phyloP scores from a whole-genome alignment of 2,113 vertebrate species.

The Tylochromis polylepis region DNA sequence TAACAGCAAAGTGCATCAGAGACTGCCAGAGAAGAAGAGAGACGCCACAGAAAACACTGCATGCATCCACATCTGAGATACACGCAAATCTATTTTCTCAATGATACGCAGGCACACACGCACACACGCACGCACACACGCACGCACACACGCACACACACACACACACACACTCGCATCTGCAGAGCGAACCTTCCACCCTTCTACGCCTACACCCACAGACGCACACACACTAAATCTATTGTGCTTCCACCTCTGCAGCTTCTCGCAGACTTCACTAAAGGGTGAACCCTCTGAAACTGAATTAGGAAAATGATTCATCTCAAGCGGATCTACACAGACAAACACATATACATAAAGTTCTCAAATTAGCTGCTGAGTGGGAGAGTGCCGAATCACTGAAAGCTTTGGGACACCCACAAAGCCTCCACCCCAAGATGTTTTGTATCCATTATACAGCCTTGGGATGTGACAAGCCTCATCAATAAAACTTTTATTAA shows the following conservation, averaged over 20 bases:
- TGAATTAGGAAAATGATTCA: conserved; percentile 29
- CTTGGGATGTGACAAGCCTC: conserved; percentile 29
- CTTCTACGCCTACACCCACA: not conserved
- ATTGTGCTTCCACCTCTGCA: not conserved
- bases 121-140: not conserved
- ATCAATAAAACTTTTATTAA: conserved; percentile 58
- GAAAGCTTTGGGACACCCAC: conserved; percentile 39
- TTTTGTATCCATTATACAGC: conserved; percentile 39
- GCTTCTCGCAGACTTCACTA: conserved; percentile 21
- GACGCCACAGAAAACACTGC: not conserved
- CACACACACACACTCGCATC: not conserved
- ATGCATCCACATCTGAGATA: not conserved
- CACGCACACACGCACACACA: not conserved
- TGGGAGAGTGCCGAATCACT: not conserved
- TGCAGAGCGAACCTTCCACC: not conserved
- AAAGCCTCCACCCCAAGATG: conserved; percentile 15
- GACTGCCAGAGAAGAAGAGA: not conserved
- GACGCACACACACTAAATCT: not conserved
- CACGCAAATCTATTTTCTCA: not conserved
- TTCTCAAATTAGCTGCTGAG: conserved; percentile 14
- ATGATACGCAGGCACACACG: not conserved
- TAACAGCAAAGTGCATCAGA: not conserved
- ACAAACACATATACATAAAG: not conserved
- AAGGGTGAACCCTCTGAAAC: not conserved
- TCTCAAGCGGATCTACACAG: not conserved